Evolutionary conservation across 1,140 invertebrate genomes (phyloP).

Genomic region (Pemphigus obesinymphae): DNA sequence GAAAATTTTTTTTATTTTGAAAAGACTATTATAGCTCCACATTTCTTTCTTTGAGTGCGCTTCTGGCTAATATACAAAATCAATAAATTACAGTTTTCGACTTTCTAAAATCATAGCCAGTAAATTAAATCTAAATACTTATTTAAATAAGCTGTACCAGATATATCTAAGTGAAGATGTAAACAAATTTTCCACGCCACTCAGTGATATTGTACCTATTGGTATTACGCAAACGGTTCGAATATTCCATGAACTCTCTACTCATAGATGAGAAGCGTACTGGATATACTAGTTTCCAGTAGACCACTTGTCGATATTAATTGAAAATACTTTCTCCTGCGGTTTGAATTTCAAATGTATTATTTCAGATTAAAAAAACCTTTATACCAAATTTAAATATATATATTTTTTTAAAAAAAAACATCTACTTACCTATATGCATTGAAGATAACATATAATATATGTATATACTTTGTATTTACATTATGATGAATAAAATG

Average conservation of each 20-base stretch:
- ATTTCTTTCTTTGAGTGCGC: no score
- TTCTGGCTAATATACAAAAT: no score
- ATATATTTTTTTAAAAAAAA: no score
- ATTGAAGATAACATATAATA: no score
- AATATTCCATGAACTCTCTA: not conserved
- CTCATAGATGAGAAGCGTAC: not conserved
- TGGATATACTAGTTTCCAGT: slow-evolving; percentile 21
- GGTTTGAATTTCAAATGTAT: not conserved
- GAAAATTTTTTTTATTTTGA: no score
- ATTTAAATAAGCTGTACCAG: not conserved
- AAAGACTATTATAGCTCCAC: no score
- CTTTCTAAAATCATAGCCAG: no score
- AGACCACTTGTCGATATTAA: slow-evolving; percentile 9
- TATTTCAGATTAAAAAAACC: not conserved
- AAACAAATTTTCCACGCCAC: not conserved
- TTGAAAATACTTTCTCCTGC: slow-evolving; percentile 9
- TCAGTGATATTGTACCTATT: not conserved
- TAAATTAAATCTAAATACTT: not conserved
- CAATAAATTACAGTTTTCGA: no score
- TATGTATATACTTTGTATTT: no score
- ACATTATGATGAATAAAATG: no score
- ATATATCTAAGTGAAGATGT: not conserved
- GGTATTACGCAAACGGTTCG: not conserved
- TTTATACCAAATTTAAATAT: no score
- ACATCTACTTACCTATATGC: no score